Evolutionary conservation across 2,888 invertebrate genomes (phyloP).

Genomic region (Yponomeuta plumbellus): DNA sequence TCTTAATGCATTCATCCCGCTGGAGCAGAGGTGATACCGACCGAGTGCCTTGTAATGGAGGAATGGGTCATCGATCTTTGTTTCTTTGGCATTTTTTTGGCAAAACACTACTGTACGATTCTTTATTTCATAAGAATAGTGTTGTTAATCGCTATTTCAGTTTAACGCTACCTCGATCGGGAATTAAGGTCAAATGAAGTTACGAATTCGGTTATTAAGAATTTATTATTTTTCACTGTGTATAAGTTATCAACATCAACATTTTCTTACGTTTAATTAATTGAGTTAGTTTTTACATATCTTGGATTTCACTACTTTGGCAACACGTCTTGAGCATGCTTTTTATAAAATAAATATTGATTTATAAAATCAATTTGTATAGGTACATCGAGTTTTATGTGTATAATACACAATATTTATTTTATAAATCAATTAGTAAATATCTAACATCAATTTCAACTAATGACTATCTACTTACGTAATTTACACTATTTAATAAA

Average conservation of each 20-base stretch:
- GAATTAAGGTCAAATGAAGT: neutral
- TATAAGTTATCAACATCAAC: constrained; percentile 17
- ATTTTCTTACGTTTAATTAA: constrained; percentile 16
- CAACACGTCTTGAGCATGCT: constrained; percentile 54
- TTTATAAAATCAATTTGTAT: no score
- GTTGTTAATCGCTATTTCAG: no score
- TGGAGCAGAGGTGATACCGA: neutral
- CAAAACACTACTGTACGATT: neutral
- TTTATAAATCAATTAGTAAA: constrained; percentile 12
- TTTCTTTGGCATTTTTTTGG: neutral
- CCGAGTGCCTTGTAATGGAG: neutral
- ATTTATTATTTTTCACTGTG: constrained; percentile 9
- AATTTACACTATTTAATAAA: no score
- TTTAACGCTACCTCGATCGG: neutral
- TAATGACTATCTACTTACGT: neutral
- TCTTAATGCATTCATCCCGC: neutral
- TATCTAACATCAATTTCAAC: constrained; percentile 6
- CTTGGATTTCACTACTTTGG: constrained; percentile 36
- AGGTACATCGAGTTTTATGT: no score
- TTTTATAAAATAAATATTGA: constrained; percentile 18
- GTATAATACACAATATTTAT: constrained; percentile 4
- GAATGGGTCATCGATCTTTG: neutral
- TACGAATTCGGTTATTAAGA: neutral
- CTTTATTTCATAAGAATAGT: no score
- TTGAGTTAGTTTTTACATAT: constrained; percentile 20